Conservation (phyloP, 2,797 vertebrate genomes). For the Hippopotamyrus pictus region DNA sequence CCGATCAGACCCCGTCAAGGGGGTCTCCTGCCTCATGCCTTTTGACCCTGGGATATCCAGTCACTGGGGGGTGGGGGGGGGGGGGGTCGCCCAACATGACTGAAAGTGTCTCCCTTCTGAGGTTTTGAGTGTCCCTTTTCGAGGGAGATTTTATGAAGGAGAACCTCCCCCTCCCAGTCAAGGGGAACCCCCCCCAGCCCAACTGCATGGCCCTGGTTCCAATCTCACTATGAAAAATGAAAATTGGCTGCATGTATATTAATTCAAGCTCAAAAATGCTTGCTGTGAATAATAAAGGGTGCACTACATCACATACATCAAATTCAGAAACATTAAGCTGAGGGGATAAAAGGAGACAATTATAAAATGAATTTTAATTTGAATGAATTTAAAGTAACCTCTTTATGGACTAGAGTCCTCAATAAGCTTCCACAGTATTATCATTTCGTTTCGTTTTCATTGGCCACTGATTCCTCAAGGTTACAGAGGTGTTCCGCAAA, state of each 20-base stretch:
- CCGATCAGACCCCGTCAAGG: not conserved
- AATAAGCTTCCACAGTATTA: not conserved
- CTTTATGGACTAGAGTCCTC: not conserved
- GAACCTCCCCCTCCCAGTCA: not conserved
- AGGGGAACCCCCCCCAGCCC: not conserved
- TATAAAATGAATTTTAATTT: not conserved
- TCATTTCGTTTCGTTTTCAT: not conserved
- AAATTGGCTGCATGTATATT: not conserved
- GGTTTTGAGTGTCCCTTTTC: not conserved
- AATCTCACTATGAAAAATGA: not conserved
- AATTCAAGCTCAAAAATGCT: not conserved
- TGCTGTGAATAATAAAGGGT: not conserved
- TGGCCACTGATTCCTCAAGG: not conserved
- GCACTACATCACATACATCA: not conserved
- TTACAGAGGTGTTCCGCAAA: not conserved
- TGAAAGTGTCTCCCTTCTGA: not conserved
- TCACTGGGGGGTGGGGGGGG: not conserved
- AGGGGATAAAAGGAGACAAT: not conserved
- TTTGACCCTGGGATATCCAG: not conserved
- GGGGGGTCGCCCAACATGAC: not conserved
- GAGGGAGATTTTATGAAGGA: not conserved
- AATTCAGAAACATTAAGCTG: not conserved
- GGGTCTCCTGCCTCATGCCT: not conserved
- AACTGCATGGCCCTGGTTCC: not conserved
- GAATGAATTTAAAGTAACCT: not conserved